Conservation (phyloP, 1,140 invertebrate genomes). For the Anastrepha obliqua region DNA sequence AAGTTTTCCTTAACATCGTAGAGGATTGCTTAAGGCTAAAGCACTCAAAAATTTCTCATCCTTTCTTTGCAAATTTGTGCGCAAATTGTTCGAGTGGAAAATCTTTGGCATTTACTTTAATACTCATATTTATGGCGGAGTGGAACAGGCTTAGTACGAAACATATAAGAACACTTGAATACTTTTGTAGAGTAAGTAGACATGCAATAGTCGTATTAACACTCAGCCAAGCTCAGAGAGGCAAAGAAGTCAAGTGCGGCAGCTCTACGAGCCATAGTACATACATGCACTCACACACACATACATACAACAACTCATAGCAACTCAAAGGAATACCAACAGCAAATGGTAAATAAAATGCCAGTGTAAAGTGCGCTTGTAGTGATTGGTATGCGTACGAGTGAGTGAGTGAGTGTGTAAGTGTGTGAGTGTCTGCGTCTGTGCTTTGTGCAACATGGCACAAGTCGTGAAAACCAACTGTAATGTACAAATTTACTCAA, state of each 20-base stretch:
- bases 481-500: conserved; percentile 31
- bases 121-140: background rate
- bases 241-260: background rate
- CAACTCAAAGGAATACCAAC: background rate
- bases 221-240: conserved; percentile 10
- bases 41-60: background rate
- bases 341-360: background rate
- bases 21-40: conserved; percentile 4
- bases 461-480: background rate
- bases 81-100: conserved; percentile 44
- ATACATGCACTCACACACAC: background rate
- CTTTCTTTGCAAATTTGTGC: background rate
- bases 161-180: background rate
- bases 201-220: conserved; percentile 16
- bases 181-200: background rate
- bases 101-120: conserved; percentile 29
- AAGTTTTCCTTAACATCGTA: background rate
- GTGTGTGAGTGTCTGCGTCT: background rate
- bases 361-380: background rate
- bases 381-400: background rate
- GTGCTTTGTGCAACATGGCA: background rate
- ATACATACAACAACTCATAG: background rate
- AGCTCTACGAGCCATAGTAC: background rate
- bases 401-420: background rate
- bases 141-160: background rate